Conservation (phyloP, 1,140 invertebrate species). For the Trypoxylus dichotomus region DNA sequence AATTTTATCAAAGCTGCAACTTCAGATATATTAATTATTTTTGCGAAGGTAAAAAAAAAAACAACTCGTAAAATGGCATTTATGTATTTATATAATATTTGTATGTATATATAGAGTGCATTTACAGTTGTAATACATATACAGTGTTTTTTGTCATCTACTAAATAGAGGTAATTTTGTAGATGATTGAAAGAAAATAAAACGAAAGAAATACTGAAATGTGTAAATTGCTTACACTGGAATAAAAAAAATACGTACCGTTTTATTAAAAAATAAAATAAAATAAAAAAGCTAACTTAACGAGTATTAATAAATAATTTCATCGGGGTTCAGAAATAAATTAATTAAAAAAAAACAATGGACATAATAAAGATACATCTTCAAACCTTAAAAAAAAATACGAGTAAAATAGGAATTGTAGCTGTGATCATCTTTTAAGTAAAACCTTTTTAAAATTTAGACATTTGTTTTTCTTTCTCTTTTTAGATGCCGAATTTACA, state of each 20-base stretch:
- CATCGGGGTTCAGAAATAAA: neutral
- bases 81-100: conserved; percentile 48
- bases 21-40: no score
- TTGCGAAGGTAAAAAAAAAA: neutral
- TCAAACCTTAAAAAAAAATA: conserved; percentile 20
- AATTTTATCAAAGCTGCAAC: no score
- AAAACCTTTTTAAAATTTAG: conserved; percentile 9
- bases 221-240: conserved; percentile 28
- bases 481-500: conserved; percentile 28
- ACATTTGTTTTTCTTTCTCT: conserved; percentile 15
- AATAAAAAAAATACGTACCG: conserved; percentile 26
- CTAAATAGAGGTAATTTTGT: conserved; percentile 39
- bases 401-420: conserved; percentile 32
- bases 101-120: conserved; percentile 50
- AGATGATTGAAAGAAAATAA: neutral
- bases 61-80: conserved; percentile 36
- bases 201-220: conserved; percentile 30
- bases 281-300: conserved; percentile 26
- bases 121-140: conserved; percentile 51
- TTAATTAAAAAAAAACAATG: neutral
- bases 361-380: neutral
- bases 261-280: conserved; percentile 38
- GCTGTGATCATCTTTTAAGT: conserved; percentile 14
- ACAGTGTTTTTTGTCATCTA: conserved; percentile 46
- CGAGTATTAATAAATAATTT: conserved; percentile 35